phyloP scores from a whole-genome alignment of 2,113 vertebrate genomes.

The Carassius carassius region DNA sequence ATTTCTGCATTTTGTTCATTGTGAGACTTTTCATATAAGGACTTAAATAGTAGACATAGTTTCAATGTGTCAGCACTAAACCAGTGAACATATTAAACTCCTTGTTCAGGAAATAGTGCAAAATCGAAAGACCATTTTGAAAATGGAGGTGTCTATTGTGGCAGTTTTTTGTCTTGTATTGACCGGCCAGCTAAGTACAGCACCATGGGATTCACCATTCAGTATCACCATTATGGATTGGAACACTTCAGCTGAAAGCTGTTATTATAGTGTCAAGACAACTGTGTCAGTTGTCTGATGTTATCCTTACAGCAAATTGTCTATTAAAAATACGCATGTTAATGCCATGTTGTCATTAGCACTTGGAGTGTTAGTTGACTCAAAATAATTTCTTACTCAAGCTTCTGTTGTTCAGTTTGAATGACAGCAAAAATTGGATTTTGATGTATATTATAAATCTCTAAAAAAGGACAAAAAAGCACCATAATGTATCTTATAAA shows the following conservation, averaged over 20 bases:
- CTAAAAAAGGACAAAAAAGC: neutral
- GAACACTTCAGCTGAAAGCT: constrained; percentile 11
- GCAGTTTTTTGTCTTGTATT: neutral
- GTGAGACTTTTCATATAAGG: neutral
- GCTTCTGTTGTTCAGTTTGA: neutral
- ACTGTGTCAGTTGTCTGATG: neutral
- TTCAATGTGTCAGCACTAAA: neutral
- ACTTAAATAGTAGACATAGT: neutral
- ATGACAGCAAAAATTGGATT: neutral
- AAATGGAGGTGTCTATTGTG: neutral
- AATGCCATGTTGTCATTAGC: neutral
- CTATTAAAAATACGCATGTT: neutral
- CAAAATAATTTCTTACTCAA: neutral
- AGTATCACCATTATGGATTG: neutral
- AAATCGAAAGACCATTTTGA: neutral
- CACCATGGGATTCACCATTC: neutral
- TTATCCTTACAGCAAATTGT: neutral
- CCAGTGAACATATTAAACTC: neutral
- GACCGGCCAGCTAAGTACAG: neutral
- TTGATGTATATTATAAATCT: neutral
- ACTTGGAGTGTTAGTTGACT: neutral
- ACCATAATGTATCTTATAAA: neutral
- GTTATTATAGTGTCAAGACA: neutral
- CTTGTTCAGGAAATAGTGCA: neutral
- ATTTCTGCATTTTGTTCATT: neutral